phyloP scores from a whole-genome alignment of 1,140 invertebrate genomes.

The Drosophila nannoptera region DNA sequence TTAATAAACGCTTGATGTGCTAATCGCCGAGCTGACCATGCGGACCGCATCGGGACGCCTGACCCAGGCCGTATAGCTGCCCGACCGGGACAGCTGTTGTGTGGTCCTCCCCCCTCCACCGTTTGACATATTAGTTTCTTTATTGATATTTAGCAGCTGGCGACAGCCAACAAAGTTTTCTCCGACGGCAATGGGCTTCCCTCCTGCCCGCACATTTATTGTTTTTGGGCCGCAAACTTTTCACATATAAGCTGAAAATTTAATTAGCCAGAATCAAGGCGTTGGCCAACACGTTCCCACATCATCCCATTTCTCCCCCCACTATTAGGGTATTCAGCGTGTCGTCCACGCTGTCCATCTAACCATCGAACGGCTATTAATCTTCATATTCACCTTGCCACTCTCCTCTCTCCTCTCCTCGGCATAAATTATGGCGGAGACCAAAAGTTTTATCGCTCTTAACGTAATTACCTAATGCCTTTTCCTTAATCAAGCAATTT shows the following conservation, averaged over 20 bases:
- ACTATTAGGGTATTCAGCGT: neutral
- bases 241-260: slow-evolving; percentile 50
- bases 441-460: too few species aligned
- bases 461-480: too few species aligned
- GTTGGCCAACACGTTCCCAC: slow-evolving; percentile 8
- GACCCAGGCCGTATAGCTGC: too few species aligned
- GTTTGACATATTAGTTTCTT: slow-evolving; percentile 71
- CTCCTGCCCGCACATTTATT: slow-evolving; percentile 25
- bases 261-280: slow-evolving; percentile 51
- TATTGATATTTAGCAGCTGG: slow-evolving; percentile 70
- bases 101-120: slow-evolving; percentile 2
- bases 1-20: slow-evolving; percentile 74
- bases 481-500: too few species aligned
- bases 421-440: slow-evolving; percentile 6
- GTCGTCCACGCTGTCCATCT: slow-evolving; percentile 15
- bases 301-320: slow-evolving; percentile 23
- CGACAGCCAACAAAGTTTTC: slow-evolving; percentile 50
- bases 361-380: slow-evolving; percentile 43
- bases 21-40: slow-evolving; percentile 54
- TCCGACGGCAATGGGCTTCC: slow-evolving; percentile 25
- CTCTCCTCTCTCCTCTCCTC: neutral
- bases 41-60: slow-evolving; percentile 9
- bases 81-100: slow-evolving; percentile 46
- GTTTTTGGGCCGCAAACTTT: slow-evolving; percentile 51
- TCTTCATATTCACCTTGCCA: slow-evolving; percentile 35